phyloP scores from a whole-genome alignment of 1,140 invertebrate species.

The Coboldia fuscipes region DNA sequence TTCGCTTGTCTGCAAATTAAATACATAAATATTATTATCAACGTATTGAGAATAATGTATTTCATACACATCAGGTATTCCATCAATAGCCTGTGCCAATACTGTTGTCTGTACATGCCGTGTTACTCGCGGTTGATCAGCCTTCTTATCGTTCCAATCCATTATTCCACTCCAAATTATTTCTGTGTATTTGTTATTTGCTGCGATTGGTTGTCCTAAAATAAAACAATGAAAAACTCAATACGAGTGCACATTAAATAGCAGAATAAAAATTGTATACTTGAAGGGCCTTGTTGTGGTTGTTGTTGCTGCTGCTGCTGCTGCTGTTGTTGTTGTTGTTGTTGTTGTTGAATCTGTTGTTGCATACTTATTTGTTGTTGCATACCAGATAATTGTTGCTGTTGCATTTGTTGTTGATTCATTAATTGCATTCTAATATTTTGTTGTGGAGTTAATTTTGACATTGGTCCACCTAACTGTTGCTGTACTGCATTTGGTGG shows the following conservation, averaged over 20 bases:
- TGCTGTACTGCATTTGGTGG: conserved; percentile 26
- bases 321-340: background rate
- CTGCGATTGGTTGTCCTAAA: conserved; percentile 4
- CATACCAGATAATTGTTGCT: conserved; percentile 13
- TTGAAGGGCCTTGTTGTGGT: background rate
- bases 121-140: conserved; percentile 53
- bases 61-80: conserved; percentile 61
- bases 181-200: conserved; percentile 7
- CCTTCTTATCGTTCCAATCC: conserved; percentile 79
- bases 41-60: background rate
- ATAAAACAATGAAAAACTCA: too few relatives aligned
- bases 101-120: conserved; percentile 70
- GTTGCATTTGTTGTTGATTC: conserved; percentile 13
- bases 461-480: conserved; percentile 11
- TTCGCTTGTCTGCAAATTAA: conserved; percentile 40
- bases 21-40: conserved; percentile 2
- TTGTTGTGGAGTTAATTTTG: conserved; percentile 6
- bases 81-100: conserved; percentile 50
- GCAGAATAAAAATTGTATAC: too few relatives aligned
- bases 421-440: conserved; percentile 9
- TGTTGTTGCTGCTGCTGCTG: background rate
- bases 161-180: conserved; percentile 67
- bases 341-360: conserved; percentile 1
- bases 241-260: conserved; percentile 1
- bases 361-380: conserved; percentile 17